Percentiles rank a stretch among this genome's conserved stretches.
phyloP scores from a whole-genome alignment of 2,888 invertebrate species.

The Rotaria socialis region DNA sequence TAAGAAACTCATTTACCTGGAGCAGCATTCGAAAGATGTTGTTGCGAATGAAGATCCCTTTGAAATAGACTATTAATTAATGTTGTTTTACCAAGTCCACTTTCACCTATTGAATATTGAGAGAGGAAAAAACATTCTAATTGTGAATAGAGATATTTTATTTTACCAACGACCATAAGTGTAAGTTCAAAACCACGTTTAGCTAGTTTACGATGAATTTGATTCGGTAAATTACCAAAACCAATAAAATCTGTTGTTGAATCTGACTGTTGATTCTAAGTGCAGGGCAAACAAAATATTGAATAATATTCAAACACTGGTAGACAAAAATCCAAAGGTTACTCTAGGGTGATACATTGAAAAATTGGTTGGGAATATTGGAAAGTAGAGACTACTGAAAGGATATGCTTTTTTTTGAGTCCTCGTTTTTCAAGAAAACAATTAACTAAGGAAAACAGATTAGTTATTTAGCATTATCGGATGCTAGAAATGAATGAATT shows the following conservation, averaged over 20 bases:
- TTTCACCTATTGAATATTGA: slow-evolving; percentile 66
- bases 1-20: neutral
- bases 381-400: too few species aligned
- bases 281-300: neutral
- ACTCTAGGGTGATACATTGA: too few species aligned
- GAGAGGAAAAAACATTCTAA: neutral
- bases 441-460: too few species aligned
- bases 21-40: slow-evolving; percentile 64
- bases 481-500: too few species aligned
- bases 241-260: slow-evolving; percentile 65
- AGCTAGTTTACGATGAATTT: slow-evolving; percentile 90
- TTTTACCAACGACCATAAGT: slow-evolving; percentile 79
- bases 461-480: too few species aligned
- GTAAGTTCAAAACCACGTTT: slow-evolving; percentile 97
- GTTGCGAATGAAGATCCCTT: slow-evolving; percentile 82
- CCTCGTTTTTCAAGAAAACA: too few species aligned
- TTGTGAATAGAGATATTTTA: neutral
- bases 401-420: too few species aligned
- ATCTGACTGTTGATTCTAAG: neutral
- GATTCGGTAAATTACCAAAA: slow-evolving; percentile 89
- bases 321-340: too few species aligned
- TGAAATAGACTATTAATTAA: slow-evolving; percentile 87
- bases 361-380: too few species aligned
- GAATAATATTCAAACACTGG: neutral
- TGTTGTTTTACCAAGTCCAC: slow-evolving; percentile 87